Conservation (phyloP, 2,888 invertebrate genomes). For the Dioctria linearis region DNA sequence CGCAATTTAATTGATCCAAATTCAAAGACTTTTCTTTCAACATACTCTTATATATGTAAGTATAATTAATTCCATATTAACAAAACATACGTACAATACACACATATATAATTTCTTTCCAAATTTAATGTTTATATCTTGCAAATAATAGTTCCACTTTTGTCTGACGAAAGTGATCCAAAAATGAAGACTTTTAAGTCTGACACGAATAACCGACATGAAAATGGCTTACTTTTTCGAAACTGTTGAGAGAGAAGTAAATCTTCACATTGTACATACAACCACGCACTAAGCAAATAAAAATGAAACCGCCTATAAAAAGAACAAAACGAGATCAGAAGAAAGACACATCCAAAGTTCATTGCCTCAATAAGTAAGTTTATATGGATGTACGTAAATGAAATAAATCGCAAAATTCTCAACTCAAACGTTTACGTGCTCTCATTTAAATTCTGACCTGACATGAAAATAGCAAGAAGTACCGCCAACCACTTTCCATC, state of each 20-base stretch:
- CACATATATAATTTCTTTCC: too few species aligned
- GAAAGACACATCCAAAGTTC: slow-evolving; percentile 25
- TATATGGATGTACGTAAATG: neutral
- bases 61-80: too few species aligned
- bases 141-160: neutral
- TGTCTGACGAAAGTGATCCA: slow-evolving; percentile 26
- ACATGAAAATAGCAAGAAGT: slow-evolving; percentile 24
- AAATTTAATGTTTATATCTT: too few species aligned
- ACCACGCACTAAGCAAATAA: neutral
- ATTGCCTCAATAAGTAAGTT: slow-evolving; percentile 24
- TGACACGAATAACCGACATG: slow-evolving; percentile 3
- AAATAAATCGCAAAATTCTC: slow-evolving; percentile 22
- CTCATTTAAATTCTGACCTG: slow-evolving; percentile 49
- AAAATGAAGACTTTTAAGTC: neutral
- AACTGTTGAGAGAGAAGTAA: neutral
- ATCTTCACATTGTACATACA: slow-evolving; percentile 26
- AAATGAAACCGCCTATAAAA: slow-evolving; percentile 31
- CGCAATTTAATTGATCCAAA: too few species aligned
- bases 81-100: too few species aligned
- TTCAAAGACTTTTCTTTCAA: too few species aligned
- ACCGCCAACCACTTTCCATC: neutral
- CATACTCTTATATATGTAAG: too few species aligned
- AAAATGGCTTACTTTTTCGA: slow-evolving; percentile 12
- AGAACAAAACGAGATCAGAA: slow-evolving; percentile 11
- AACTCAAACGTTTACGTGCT: slow-evolving; percentile 3